Evolutionary conservation across 2,888 invertebrate genomes (phyloP).

Genomic region (Acleris cristana): DNA sequence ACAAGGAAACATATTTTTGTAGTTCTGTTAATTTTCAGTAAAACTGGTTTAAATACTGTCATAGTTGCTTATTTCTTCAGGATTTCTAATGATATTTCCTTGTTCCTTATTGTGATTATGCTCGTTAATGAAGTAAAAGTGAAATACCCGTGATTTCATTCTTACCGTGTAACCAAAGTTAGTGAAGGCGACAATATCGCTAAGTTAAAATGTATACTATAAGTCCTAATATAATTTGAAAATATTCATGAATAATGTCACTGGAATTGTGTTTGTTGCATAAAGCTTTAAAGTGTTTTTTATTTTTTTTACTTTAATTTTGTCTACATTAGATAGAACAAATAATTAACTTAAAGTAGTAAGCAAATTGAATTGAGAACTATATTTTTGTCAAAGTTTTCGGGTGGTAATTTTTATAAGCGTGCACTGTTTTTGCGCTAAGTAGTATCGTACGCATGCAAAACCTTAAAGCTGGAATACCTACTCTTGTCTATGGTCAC

Average conservation of each 20-base stretch:
- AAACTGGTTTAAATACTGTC: no score
- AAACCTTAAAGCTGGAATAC: constrained; percentile 40
- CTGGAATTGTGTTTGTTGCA: not conserved
- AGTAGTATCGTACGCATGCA: constrained; percentile 48
- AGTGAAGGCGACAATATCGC: constrained; percentile 76
- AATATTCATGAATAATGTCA: constrained; percentile 41
- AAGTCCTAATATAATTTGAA: constrained; percentile 41
- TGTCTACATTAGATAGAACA: constrained; percentile 66
- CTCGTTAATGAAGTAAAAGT: no score
- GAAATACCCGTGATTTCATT: constrained; percentile 37
- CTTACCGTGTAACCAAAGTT: constrained; percentile 26
- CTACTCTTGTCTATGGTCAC: no score
- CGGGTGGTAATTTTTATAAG: constrained; percentile 56
- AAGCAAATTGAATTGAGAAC: constrained; percentile 61
- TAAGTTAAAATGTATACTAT: constrained; percentile 54
- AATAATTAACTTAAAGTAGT: constrained; percentile 63
- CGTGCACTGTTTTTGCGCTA: constrained; percentile 66
- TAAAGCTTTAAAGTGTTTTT: not conserved
- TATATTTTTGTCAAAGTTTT: constrained; percentile 73
- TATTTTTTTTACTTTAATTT: constrained; percentile 44
- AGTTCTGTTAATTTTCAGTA: not conserved
- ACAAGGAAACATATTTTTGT: not conserved
- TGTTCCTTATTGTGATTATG: not conserved
- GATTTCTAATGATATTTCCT: not conserved
- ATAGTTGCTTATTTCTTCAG: no score